Base-by-base conservation (phyloP, 2,797 vertebrate genomes). In the Petrocephalus schoutedeni region DNA sequence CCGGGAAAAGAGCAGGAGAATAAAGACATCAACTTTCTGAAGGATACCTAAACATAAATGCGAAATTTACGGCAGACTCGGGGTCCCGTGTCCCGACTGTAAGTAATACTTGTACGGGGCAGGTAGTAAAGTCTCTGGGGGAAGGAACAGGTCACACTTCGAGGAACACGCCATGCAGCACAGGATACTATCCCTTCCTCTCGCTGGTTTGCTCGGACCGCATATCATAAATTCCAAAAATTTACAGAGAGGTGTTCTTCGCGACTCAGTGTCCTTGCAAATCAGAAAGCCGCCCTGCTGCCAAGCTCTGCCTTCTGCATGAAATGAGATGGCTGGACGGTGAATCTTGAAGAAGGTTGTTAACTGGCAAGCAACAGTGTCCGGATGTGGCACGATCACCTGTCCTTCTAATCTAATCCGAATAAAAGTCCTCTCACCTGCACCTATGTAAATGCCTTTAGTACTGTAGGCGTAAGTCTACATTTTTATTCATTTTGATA, bases 61-160 rank as follows among this genome's bases (percentile, higher is more conserved):
- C 87, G 36, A 90, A 86, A 87, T 94, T 94, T 94, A 94, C 92
- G 92, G 93, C 92, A 90, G 90, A 41, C 90, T 90, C 89, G 87
- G 54, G 89, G 89, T 90, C 12, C 85, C 51, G 21, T 87, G 57
- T 59, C 53, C 45, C 5, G 92, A 93, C 93, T 87, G 92, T 94
- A 93, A 93, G 94, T 93, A 94, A 94, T 90, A 88, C 92, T 92
- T 92, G 91, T 91, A 84, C 87, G 77, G 85, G 88, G 90, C 92
- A 89, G 89, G 91, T 91, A 91, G 86, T 93, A 92, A 94, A 94
- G 92, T 84, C 88, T 88, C 49, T 89, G 84, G 91, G 92, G 89
- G 83, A 91, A 90, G 88, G 86, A 91, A 85, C 89, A 91, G 88
- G 90, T 92, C 90, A 90, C 88, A 88, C 88, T 91, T 89, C 87